Evolutionary conservation across 2,888 invertebrate species (phyloP).

Genomic region (Drosophila nr. fundita): DNA sequence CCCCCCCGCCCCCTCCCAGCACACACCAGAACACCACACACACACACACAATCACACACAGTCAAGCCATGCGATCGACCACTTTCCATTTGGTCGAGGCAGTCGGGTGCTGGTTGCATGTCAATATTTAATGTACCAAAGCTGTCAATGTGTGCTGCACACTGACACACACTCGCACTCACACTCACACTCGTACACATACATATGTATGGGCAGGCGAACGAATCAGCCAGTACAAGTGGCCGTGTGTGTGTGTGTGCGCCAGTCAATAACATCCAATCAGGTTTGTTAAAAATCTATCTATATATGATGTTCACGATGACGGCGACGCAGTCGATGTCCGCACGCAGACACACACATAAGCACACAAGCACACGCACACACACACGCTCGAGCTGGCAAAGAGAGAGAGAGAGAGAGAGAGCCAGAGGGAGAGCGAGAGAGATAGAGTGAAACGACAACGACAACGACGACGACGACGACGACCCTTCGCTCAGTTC

Average conservation of each 20-base stretch:
- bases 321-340: slow-evolving; percentile 81
- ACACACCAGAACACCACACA: not conserved
- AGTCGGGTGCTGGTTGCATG: slow-evolving; percentile 35
- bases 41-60: not conserved
- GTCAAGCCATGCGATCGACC: slow-evolving; percentile 41
- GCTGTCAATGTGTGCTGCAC: slow-evolving; percentile 47
- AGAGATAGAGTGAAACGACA: slow-evolving; percentile 25
- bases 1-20: not conserved
- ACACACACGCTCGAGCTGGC: slow-evolving; percentile 1
- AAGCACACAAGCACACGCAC: slow-evolving; percentile 12
- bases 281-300: slow-evolving; percentile 85
- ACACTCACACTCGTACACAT: not conserved
- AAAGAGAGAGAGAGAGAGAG: slow-evolving; percentile 36
- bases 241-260: slow-evolving; percentile 55
- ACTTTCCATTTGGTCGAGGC: slow-evolving; percentile 41
- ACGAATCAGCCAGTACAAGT: slow-evolving; percentile 72
- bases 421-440: slow-evolving; percentile 36
- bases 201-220: slow-evolving; percentile 54
- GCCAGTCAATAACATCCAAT: slow-evolving; percentile 85
- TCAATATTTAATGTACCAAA: slow-evolving; percentile 54
- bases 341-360: slow-evolving; percentile 64
- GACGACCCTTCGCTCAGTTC: slow-evolving; percentile 62
- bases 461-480: slow-evolving; percentile 10
- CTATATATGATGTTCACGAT: slow-evolving; percentile 82
- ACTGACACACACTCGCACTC: slow-evolving; percentile 13